Base-by-base conservation (phyloP, 1,140 invertebrate species). In the Trypoxylus dichotomus region DNA sequence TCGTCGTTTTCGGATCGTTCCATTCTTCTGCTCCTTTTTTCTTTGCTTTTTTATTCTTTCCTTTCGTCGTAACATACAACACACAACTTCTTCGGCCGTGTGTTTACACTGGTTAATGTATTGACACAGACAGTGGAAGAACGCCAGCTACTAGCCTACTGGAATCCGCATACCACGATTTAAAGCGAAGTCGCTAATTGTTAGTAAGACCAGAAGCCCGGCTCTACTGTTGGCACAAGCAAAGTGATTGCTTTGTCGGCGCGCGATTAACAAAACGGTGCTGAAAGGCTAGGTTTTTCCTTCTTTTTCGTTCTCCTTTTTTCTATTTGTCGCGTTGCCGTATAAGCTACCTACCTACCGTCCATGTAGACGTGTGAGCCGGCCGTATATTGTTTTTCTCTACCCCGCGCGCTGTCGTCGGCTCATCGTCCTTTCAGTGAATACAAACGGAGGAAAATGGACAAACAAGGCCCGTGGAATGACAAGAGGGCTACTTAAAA, bases 231-330 rank as follows among this genome's bases (percentile, higher is more conserved):
- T 68, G 60, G 60, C 60, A 68, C 60, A 68, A 68, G 24, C 60
- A 68, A 68, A 68, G 60, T 68, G 27, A 68, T 68, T 68, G 60
- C 60, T 68, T 68, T 68, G 60, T 68, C 60, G 60, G 60, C 60
- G 21, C 24, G 11, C 60, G 60, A 68, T 68, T 68, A 68, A 68
- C 60, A 68, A 68, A 68, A 68, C 60, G 60, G 60, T 68, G 60
- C 60, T 68, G 60, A 68, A 68, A 68, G 60, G 60, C 15, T 68
- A 54, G 13, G n/a, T 54, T 54, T 54, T 54, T 54, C 47, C 47
- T 15, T 54, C 47, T 54, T 54, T 19, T 19, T 54, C 47, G 6
- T 54, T 54, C n/a, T 54, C 7, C 47, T 54, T n/a, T 54, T 8
- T 54, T 54, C 47, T 54, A 54, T 54, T 54, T 54, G 47, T 54